These are phyloP conservation scores for Myiozetetes cayanensis DNA, from an alignment of 2,113 vertebrate genomes.

Conservation along the genomic window DNA sequence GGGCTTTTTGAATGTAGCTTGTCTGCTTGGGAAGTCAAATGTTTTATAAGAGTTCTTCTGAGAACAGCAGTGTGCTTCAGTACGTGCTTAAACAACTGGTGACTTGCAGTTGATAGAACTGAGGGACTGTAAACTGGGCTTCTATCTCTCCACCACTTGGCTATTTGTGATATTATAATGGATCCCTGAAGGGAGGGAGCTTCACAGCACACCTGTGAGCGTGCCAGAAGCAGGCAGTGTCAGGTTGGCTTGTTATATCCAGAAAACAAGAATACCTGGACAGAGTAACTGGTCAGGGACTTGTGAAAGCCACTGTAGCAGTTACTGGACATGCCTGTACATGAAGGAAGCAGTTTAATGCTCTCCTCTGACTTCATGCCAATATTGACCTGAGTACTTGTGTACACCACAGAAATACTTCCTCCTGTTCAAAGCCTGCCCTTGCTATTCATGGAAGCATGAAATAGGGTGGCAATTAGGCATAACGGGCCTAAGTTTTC, in stretches of 20 bases:
- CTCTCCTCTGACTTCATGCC: background rate
- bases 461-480: background rate
- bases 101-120: background rate
- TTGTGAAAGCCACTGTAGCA: background rate
- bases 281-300: background rate
- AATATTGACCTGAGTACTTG: background rate
- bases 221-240: background rate
- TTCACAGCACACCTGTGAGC: background rate
- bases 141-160: accelerated
- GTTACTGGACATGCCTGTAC: background rate
- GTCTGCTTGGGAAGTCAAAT: background rate
- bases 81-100: background rate
- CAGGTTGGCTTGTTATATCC: background rate
- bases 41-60: background rate
- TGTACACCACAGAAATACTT: background rate
- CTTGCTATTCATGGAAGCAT: background rate
- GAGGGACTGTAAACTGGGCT: background rate
- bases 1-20: background rate
- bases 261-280: background rate
- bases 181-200: accelerated
- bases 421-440: background rate
- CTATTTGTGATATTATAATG: background rate
- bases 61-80: background rate
- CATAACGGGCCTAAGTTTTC: background rate
- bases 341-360: background rate